Conservation (phyloP, 2,888 invertebrate genomes). For the Tridacna gigas region DNA sequence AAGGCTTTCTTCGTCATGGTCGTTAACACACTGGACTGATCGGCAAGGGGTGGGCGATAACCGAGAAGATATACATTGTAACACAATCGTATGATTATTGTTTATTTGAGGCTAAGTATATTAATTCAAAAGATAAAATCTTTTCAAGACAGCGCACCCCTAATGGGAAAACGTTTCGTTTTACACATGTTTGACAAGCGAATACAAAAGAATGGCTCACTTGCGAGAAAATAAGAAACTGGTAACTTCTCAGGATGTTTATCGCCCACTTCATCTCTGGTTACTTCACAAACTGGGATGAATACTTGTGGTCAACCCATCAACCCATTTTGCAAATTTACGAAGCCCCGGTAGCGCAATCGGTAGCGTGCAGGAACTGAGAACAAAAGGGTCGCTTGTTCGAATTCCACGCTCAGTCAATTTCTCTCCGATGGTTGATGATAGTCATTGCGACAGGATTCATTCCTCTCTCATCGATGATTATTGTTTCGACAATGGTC, state of each 20-base stretch:
- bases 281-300: not conserved
- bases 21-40: too few species aligned
- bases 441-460: too few species aligned
- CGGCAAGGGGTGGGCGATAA: too few species aligned
- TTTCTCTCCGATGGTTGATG: too few species aligned
- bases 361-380: too few species aligned
- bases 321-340: too few species aligned
- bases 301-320: not conserved
- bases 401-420: too few species aligned
- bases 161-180: conserved; percentile 48
- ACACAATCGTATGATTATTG: conserved; percentile 44
- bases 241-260: not conserved
- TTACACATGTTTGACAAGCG: conserved; percentile 43
- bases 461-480: too few species aligned
- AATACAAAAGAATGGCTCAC: conserved; percentile 38
- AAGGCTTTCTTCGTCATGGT: too few species aligned
- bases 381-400: too few species aligned
- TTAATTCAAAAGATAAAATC: conserved; percentile 21
- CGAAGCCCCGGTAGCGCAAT: too few species aligned
- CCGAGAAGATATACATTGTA: conserved; percentile 10
- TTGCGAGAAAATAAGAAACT: conserved; percentile 43
- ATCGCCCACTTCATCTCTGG: not conserved
- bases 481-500: too few species aligned
- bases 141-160: conserved; percentile 1
- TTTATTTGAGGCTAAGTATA: conserved; percentile 34